Percentiles rank a stretch among this genome's conserved stretches.
Conservation (phyloP, 2,113 vertebrate species). For the Orthonyx spaldingii region DNA sequence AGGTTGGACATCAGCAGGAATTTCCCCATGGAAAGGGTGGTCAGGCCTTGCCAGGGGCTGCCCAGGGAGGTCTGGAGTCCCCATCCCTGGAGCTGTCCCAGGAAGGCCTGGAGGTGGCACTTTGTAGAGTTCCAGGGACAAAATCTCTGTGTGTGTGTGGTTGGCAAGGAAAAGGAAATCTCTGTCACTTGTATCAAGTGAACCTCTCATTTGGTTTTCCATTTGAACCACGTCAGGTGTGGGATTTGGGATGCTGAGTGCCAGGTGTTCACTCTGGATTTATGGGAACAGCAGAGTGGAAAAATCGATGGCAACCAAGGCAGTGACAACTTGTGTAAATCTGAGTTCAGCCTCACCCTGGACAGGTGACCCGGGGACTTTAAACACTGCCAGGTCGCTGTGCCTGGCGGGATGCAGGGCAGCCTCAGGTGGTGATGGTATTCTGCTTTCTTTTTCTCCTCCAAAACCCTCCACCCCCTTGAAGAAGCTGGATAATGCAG, state of each 20-base stretch:
- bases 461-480: neutral
- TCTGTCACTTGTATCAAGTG: neutral
- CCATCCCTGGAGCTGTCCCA: neutral
- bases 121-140: neutral
- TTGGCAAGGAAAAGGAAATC: neutral
- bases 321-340: neutral
- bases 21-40: neutral
- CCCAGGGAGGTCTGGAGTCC: neutral
- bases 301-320: neutral
- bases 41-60: neutral
- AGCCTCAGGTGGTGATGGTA: neutral
- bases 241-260: neutral
- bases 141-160: neutral
- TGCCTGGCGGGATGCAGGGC: neutral
- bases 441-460: neutral
- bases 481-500: neutral
- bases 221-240: accelerated
- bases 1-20: neutral
- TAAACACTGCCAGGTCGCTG: neutral
- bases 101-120: accelerated
- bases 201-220: neutral
- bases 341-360: neutral
- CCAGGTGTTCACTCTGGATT: neutral
- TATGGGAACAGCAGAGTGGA: neutral
- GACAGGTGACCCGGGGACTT: neutral